phyloP scores from a whole-genome alignment of 2,888 invertebrate genomes.

The Chrysomela aeneicollis region DNA sequence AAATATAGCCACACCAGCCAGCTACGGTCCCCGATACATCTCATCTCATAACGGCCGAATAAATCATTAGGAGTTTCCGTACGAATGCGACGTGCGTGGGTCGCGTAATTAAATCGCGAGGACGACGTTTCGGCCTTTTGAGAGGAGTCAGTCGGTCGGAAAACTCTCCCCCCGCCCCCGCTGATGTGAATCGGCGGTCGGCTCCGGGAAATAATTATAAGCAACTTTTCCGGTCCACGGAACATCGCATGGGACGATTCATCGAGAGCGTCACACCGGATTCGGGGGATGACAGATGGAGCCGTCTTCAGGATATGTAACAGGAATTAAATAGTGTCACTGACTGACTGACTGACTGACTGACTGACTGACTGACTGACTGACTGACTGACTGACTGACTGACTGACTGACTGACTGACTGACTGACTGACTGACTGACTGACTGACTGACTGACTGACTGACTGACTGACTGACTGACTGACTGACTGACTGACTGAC shows the following conservation, averaged over 20 bases:
- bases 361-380: too few species aligned
- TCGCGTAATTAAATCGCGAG: conserved; percentile 61
- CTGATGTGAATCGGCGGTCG: conserved; percentile 31
- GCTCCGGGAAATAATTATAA: conserved; percentile 34
- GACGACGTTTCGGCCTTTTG: conserved; percentile 49
- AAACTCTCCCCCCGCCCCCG: conserved; percentile 39
- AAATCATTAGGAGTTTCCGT: conserved; percentile 61
- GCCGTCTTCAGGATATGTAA: conserved; percentile 28
- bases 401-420: too few species aligned
- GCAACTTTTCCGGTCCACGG: conserved; percentile 20
- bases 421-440: too few species aligned
- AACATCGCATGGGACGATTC: conserved; percentile 30
- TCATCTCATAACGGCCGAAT: conserved; percentile 56
- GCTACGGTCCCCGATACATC: background rate
- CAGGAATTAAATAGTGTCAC: too few species aligned
- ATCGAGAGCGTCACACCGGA: conserved; percentile 4
- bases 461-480: too few species aligned
- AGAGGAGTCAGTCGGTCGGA: conserved; percentile 51
- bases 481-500: too few species aligned
- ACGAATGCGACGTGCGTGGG: conserved; percentile 60
- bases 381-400: too few species aligned
- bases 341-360: too few species aligned
- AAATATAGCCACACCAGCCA: too few species aligned
- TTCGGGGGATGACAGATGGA: conserved; percentile 10
- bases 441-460: too few species aligned